A percentile compares a stretch with the other conserved stretches of the same genome.
phyloP scores from a whole-genome alignment of 2,888 invertebrate species.

The Latrodectus elegans region DNA sequence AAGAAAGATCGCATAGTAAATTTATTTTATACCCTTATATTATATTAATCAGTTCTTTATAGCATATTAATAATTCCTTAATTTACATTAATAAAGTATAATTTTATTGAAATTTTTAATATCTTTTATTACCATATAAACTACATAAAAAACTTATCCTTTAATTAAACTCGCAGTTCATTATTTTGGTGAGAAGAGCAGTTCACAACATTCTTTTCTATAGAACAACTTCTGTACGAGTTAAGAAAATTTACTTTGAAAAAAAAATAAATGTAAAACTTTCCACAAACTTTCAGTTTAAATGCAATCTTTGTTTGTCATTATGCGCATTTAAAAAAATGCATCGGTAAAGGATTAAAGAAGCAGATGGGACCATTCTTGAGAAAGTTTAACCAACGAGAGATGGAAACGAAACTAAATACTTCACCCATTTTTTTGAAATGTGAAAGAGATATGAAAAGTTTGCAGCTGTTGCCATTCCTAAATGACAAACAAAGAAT shows the following conservation, averaged over 20 bases:
- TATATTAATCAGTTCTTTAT: too few species aligned
- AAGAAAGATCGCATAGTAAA: too few species aligned
- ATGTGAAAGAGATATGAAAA: background rate
- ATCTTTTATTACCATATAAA: too few species aligned
- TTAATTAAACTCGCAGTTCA: too few species aligned
- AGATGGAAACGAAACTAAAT: background rate
- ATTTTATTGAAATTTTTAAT: too few species aligned
- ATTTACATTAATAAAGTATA: too few species aligned
- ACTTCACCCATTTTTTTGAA: background rate
- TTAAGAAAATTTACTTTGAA: background rate
- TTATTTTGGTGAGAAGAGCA: background rate
- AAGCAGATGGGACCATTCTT: background rate
- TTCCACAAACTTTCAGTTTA: background rate
- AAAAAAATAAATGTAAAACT: background rate
- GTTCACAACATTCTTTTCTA: background rate
- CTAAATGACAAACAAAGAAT: background rate
- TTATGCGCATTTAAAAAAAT: background rate
- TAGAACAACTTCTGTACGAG: background rate
- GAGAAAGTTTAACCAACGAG: background rate
- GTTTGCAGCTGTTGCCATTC: background rate
- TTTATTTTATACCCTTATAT: too few species aligned
- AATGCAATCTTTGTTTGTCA: background rate
- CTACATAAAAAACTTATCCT: too few species aligned
- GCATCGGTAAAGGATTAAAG: background rate
- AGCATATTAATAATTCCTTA: too few species aligned